Base-by-base conservation (phyloP, 2,113 vertebrate species). In the Cepphus grylle region DNA sequence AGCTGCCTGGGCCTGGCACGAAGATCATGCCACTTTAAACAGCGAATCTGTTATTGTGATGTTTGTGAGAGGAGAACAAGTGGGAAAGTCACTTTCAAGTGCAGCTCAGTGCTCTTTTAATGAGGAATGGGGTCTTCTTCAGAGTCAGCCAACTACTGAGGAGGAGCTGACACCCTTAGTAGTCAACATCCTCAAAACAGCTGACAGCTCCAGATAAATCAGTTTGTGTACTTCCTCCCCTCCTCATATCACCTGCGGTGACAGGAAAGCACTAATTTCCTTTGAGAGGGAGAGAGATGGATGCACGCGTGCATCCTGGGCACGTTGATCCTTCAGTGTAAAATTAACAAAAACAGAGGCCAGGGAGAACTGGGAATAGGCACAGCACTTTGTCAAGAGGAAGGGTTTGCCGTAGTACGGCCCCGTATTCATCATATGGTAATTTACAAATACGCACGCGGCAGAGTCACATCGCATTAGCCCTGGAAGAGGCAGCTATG, bases 161-260 rank as follows among this genome's bases (percentile, higher is more conserved):
- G 98, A 98, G 98, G 98, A 98, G 97, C 97, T 95, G 97, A 96
- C 95, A 98, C 97, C 98, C 97, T 98, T 96, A 91, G 96, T 96
- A 95, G 94, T 97, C 92, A 84, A 93, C 91, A 98, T 98, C 97
- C 98, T 98, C 98, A 95, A 98, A 98, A 98, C 97, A 96, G 98
- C 98, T 98, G 98, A 99, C 98, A 99, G 98, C 96, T 98, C 97
- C 96, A 98, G 98, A 99, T 99, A 99, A 99, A 99, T 99, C 98
- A 99, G 98, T 96, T 88, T 97, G 97, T 97, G 95, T 98, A 96
- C 98, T 97, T 97, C 97, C 95, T 98, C 97, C 96, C 97, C 98
- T 98, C 97, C 98, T 98, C 97, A 88, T 86, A 96, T 97, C 95
- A 98, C 98, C 98, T 98, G 98, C 97, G 27, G 95, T 97, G 98